phyloP scores from a whole-genome alignment of 2,888 invertebrate species.

The Ectemnius lituratus region DNA sequence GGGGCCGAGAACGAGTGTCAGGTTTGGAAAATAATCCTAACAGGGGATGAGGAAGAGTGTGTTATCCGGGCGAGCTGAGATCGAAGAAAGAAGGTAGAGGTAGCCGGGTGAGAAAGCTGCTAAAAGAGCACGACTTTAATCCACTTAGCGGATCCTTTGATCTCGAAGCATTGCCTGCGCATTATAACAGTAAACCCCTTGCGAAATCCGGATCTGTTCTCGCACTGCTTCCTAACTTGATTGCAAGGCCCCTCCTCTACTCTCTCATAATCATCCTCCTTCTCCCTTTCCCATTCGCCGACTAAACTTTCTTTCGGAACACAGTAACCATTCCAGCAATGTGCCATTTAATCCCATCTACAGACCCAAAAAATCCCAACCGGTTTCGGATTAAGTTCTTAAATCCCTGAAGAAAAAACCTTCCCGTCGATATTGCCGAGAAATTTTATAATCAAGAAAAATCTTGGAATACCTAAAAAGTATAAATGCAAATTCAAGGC shows the following conservation, averaged over 20 bases:
- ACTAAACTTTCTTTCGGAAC: too few relatives aligned
- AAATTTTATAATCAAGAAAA: too few relatives aligned
- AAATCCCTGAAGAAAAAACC: too few relatives aligned
- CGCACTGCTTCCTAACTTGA: constrained; percentile 31
- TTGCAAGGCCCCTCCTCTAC: constrained; percentile 25
- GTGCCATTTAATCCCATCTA: neutral
- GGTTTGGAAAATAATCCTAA: neutral
- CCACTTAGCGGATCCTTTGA: constrained; percentile 58
- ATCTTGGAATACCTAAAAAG: too few relatives aligned
- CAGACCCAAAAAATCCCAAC: neutral
- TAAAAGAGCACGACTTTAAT: constrained; percentile 52
- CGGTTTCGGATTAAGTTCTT: too few relatives aligned
- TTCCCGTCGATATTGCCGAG: too few relatives aligned
- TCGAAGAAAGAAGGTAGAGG: constrained; percentile 39
- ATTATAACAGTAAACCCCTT: constrained; percentile 40
- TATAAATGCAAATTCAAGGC: too few relatives aligned
- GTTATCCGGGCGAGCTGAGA: neutral
- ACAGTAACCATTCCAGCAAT: neutral
- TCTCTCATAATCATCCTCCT: too few relatives aligned
- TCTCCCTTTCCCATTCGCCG: too few relatives aligned
- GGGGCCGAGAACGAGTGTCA: neutral
- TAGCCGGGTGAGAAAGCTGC: neutral
- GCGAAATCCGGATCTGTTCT: constrained; percentile 54
- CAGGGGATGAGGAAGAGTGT: neutral
- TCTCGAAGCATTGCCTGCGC: constrained; percentile 17